Percentiles rank a stretch among this genome's conserved stretches.
These are phyloP conservation scores for Chironomus riparius DNA, from an alignment of 2,888 invertebrate species.

Conservation along the genomic window DNA sequence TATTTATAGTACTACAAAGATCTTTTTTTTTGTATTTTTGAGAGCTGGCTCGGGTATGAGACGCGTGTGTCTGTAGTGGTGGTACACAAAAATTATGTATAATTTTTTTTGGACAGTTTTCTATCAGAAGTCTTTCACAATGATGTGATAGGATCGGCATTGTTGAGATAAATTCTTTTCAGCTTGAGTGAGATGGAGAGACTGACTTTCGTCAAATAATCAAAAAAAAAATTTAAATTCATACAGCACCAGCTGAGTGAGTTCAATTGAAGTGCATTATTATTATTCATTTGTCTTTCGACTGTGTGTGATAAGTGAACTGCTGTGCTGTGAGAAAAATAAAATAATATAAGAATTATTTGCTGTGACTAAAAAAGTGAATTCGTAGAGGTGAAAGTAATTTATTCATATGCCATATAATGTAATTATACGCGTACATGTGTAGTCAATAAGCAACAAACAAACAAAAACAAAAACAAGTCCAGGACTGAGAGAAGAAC, in stretches of 20 bases:
- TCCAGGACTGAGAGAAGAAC: not conserved
- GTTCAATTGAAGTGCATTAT: not conserved
- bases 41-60: not conserved
- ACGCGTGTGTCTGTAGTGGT: not conserved
- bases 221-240: not conserved
- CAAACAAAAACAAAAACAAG: not conserved
- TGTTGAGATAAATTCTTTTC: slow-evolving; percentile 18
- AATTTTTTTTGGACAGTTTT: slow-evolving; percentile 40
- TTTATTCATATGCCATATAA: too few relatives aligned
- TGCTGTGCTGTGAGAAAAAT: not conserved
- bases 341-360: too few relatives aligned
- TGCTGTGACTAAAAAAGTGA: too few relatives aligned
- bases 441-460: too few relatives aligned
- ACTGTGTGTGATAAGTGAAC: not conserved
- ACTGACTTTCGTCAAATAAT: too few relatives aligned
- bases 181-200: not conserved
- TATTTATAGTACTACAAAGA: slow-evolving; percentile 6
- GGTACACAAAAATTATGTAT: slow-evolving; percentile 23
- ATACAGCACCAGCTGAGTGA: not conserved
- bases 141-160: slow-evolving; percentile 38
- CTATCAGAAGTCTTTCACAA: slow-evolving; percentile 40
- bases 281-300: not conserved
- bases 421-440: too few relatives aligned
- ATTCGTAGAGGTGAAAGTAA: too few relatives aligned
- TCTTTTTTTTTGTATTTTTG: not conserved